Evolutionary conservation across 2,797 vertebrate genomes (phyloP).

Genomic region (Synaphobranchus kaupii): DNA sequence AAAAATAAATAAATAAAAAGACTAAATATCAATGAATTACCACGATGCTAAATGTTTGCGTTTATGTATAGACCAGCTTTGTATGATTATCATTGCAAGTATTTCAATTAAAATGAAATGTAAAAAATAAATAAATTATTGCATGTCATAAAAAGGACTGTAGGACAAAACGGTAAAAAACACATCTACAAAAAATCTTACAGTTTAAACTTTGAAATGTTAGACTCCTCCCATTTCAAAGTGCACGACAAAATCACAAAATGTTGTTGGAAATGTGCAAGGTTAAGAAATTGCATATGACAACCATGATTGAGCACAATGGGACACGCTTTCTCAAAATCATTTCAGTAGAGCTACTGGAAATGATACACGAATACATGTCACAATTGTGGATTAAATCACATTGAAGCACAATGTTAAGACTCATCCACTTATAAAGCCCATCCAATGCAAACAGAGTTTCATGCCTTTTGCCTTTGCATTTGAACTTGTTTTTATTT

Average conservation of each 20-base stretch:
- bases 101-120: constrained; percentile 24
- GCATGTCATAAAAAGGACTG: constrained; percentile 16
- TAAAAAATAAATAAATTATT: constrained; percentile 7
- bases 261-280: constrained; percentile 18
- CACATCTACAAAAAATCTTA: constrained; percentile 28
- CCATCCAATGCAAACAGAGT: background rate
- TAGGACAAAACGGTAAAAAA: constrained; percentile 9
- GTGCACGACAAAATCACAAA: background rate
- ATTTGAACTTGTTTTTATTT: background rate
- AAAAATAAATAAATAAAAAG: constrained; percentile 12
- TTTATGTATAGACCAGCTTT: constrained; percentile 13
- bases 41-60: constrained; percentile 16
- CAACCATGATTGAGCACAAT: background rate
- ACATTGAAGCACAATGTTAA: too few relatives aligned
- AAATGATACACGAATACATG: background rate
- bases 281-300: constrained; percentile 17
- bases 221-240: constrained; percentile 14
- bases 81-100: constrained; percentile 28
- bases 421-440: background rate
- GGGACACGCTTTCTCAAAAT: constrained; percentile 6
- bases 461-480: background rate
- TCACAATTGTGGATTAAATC: background rate
- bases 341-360: background rate
- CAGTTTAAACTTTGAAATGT: constrained; percentile 20
- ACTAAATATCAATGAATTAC: constrained; percentile 10